These are phyloP conservation scores for Meloidogyne exigua DNA, from an alignment of 1,140 invertebrate genomes.

Conservation along the genomic window DNA sequence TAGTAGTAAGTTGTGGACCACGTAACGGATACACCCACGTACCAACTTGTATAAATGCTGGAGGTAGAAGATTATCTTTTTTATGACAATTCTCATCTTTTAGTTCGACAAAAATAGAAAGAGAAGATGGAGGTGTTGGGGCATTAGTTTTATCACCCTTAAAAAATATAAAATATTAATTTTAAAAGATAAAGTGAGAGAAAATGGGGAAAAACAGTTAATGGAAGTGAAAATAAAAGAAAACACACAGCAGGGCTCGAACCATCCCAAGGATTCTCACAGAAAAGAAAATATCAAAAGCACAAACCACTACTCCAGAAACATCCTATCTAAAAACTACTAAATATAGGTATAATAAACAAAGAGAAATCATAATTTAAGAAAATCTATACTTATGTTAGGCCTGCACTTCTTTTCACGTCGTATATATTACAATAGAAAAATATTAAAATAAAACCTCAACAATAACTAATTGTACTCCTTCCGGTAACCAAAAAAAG, in stretches of 20 bases:
- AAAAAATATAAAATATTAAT: conserved; percentile 5
- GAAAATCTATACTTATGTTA: too few relatives aligned
- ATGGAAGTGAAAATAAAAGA: too few relatives aligned
- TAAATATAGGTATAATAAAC: too few relatives aligned
- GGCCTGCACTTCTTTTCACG: too few relatives aligned
- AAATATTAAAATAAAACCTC: conserved; percentile 27
- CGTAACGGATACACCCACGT: conserved; percentile 5
- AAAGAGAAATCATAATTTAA: too few relatives aligned
- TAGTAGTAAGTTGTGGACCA: background rate
- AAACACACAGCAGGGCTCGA: too few relatives aligned
- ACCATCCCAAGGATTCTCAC: too few relatives aligned
- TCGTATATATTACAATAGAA: too few relatives aligned
- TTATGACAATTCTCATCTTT: background rate
- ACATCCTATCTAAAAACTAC: too few relatives aligned
- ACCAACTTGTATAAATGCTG: conserved; percentile 34
- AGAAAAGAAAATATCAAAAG: too few relatives aligned
- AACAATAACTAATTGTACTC: conserved; percentile 50
- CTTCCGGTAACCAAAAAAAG: conserved; percentile 49
- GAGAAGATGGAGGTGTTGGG: conserved; percentile 38
- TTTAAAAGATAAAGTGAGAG: background rate
- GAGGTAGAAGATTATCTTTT: background rate
- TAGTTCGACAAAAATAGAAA: conserved; percentile 33
- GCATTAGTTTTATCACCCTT: conserved; percentile 13
- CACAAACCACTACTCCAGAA: too few relatives aligned
- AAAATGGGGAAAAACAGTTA: too few relatives aligned